Conservation (phyloP, 2,888 invertebrate species). For the Eutolmus rufibarbis region DNA sequence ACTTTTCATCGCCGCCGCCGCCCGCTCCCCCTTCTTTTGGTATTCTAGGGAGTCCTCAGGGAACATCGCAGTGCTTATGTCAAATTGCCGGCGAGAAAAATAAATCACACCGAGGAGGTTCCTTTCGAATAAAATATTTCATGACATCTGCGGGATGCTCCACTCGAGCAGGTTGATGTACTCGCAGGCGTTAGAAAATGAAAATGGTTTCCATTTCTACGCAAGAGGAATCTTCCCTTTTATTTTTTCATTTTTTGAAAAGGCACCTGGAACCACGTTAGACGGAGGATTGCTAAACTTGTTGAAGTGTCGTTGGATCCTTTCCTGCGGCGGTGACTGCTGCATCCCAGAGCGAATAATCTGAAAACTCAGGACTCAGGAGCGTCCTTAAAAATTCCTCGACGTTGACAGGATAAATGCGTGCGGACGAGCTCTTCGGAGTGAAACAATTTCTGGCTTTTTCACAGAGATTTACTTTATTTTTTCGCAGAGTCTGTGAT, state of each 20-base stretch:
- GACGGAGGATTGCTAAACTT: constrained; percentile 1
- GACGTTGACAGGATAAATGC: background rate
- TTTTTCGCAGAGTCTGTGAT: background rate
- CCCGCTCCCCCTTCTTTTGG: background rate
- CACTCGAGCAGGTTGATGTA: background rate
- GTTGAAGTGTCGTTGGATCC: background rate
- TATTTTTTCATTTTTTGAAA: background rate
- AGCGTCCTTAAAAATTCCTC: background rate
- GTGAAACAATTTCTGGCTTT: background rate
- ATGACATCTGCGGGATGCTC: constrained; percentile 19
- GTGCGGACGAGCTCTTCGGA: background rate
- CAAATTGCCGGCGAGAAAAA: constrained; percentile 38
- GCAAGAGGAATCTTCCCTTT: background rate
- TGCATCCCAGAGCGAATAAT: background rate
- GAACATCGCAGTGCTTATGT: constrained; percentile 25
- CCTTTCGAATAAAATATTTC: constrained; percentile 19
- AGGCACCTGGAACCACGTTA: background rate
- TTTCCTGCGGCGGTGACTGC: background rate
- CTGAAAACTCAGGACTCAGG: background rate
- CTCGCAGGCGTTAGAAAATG: background rate
- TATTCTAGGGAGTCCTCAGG: background rate
- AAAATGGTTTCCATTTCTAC: constrained; percentile 17
- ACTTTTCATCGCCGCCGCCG: constrained; percentile 3
- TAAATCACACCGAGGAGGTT: constrained; percentile 29
- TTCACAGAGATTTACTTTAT: background rate